Evolutionary conservation across 2,888 invertebrate species (phyloP).

Genomic region (Augiades crinisus): DNA sequence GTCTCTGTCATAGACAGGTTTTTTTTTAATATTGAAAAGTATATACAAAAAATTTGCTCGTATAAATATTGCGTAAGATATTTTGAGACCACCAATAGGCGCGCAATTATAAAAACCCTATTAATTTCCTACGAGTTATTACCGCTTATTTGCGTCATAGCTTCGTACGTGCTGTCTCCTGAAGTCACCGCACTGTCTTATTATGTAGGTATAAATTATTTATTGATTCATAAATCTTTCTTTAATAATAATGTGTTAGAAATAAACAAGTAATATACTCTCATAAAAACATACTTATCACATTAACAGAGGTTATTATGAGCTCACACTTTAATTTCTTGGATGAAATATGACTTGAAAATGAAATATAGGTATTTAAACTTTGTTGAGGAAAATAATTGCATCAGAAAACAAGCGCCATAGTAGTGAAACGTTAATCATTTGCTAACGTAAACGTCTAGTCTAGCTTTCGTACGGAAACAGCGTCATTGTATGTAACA

Average conservation of each 20-base stretch:
- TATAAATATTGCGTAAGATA: too few relatives aligned
- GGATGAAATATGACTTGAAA: too few relatives aligned
- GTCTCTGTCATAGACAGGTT: too few relatives aligned
- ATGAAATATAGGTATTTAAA: too few relatives aligned
- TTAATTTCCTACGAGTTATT: too few relatives aligned
- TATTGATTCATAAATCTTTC: slow-evolving; percentile 15
- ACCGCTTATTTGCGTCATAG: slow-evolving; percentile 6
- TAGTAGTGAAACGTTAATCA: background rate
- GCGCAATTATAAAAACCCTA: too few relatives aligned
- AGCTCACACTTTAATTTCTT: too few relatives aligned
- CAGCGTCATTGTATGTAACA: slow-evolving; percentile 2
- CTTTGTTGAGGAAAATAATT: too few relatives aligned
- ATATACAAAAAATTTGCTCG: too few relatives aligned
- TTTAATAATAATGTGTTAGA: slow-evolving; percentile 7
- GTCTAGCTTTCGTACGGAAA: slow-evolving; percentile 9
- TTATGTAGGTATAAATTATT: background rate
- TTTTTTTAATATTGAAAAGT: too few relatives aligned
- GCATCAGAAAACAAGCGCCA: background rate
- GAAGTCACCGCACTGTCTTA: slow-evolving; percentile 4
- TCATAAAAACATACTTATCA: background rate
- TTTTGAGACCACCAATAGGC: too few relatives aligned
- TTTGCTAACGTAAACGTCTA: slow-evolving; percentile 7
- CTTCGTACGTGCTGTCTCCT: slow-evolving; percentile 6
- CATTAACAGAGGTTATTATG: too few relatives aligned
- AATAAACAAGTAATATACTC: slow-evolving; percentile 9